phyloP scores from a whole-genome alignment of 2,113 vertebrate species.

The Trachemys scripta region DNA sequence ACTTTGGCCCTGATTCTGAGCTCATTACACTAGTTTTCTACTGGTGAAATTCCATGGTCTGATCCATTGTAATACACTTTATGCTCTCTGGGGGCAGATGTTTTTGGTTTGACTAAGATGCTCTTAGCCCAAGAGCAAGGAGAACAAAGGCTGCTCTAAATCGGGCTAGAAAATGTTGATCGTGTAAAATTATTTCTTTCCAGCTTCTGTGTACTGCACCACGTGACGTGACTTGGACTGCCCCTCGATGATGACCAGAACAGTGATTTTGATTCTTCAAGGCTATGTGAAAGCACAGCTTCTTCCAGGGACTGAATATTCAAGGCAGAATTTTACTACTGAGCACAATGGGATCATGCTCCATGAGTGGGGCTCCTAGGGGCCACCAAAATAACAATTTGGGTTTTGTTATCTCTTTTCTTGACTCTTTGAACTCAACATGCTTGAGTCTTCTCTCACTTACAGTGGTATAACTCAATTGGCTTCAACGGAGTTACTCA shows the following conservation, averaged over 20 bases:
- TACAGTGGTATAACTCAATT: not conserved
- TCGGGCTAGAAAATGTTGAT: not conserved
- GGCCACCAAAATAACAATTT: not conserved
- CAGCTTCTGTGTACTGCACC: constrained; percentile 57
- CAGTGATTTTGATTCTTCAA: constrained; percentile 87
- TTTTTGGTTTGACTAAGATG: not conserved
- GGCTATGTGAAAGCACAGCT: constrained; percentile 85
- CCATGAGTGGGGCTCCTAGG: not conserved
- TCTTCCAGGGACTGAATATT: constrained; percentile 88
- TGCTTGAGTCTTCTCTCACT: not conserved
- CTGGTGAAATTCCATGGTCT: not conserved
- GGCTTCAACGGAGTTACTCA: not conserved
- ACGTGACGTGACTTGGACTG: constrained; percentile 79
- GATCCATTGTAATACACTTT: not conserved
- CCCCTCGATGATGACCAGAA: constrained; percentile 88
- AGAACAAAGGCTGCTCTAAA: not conserved
- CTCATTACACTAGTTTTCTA: not conserved
- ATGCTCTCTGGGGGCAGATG: not conserved
- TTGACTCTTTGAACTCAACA: not conserved
- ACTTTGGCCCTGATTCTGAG: not conserved
- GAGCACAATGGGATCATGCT: not conserved
- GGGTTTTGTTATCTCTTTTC: not conserved
- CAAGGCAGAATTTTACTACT: constrained; percentile 89
- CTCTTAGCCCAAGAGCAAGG: not conserved
- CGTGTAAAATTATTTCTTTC: constrained; percentile 20